Evolutionary conservation across 2,888 invertebrate species (phyloP).

Genomic region (Alsophila aescularia): DNA sequence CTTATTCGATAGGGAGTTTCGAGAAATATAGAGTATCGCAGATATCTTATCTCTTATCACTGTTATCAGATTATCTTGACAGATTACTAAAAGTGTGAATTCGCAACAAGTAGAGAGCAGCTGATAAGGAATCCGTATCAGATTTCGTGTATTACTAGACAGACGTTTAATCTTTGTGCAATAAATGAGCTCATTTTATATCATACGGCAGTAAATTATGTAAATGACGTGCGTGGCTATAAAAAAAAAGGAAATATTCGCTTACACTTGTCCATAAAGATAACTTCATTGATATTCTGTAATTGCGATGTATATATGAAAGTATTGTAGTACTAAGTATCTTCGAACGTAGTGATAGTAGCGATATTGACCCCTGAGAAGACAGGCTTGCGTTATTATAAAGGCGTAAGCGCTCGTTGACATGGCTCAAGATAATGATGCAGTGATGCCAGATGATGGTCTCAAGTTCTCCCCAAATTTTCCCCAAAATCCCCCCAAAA

Average conservation of each 20-base stretch:
- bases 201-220: neutral
- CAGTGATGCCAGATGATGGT: no score
- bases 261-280: constrained; percentile 2
- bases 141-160: constrained; percentile 14
- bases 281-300: constrained; percentile 18
- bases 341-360: constrained; percentile 1
- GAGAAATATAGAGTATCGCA: constrained; percentile 9
- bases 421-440: no score
- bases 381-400: constrained; percentile 11
- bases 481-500: no score
- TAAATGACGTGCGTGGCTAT: neutral
- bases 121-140: constrained; percentile 13
- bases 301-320: constrained; percentile 12
- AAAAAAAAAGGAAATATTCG: neutral
- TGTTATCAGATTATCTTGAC: constrained; percentile 18
- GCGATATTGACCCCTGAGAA: constrained; percentile 13
- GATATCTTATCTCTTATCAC: constrained; percentile 13
- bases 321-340: neutral
- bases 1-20: constrained; percentile 11
- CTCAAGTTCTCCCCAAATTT: no score
- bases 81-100: constrained; percentile 22
- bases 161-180: constrained; percentile 8
- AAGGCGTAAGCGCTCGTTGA: no score
- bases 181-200: constrained; percentile 12
- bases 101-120: constrained; percentile 11